A percentile compares a stretch with the other conserved stretches of the same genome.
These are phyloP conservation scores for Apodemus agrarius DNA, from an alignment of 2,797 vertebrate species.

Conservation along the genomic window DNA sequence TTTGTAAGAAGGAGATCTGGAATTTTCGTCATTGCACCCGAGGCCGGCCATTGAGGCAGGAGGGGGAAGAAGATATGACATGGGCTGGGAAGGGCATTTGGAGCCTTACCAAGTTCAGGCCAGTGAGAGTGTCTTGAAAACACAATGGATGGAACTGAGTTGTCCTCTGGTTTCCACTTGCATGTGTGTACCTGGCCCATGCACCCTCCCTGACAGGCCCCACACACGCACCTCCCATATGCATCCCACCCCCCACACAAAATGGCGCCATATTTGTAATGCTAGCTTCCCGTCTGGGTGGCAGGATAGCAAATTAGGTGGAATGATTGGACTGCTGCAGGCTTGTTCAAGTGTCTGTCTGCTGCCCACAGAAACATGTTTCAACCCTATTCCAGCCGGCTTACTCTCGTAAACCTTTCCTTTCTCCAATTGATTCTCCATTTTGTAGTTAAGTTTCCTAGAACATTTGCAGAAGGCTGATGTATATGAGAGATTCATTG, in stretches of 20 bases:
- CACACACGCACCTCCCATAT: not conserved
- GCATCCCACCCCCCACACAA: fast-evolving
- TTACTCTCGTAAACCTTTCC: not conserved
- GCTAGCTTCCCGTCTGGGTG: not conserved
- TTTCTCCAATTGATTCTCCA: not conserved
- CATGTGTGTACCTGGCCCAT: not conserved
- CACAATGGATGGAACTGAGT: not conserved
- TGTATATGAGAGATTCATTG: not conserved
- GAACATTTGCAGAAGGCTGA: not conserved
- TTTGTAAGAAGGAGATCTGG: not conserved
- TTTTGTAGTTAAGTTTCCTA: not conserved
- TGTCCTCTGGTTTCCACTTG: not conserved
- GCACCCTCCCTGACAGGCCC: not conserved
- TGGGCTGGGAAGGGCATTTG: not conserved
- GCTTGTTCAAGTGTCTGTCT: not conserved
- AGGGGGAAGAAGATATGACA: not conserved
- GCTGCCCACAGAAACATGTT: not conserved
- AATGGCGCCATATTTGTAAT: not conserved
- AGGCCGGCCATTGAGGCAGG: not conserved
- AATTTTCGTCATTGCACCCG: not conserved
- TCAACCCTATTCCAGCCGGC: too few relatives aligned
- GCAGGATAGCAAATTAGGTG: not conserved
- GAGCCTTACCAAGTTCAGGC: not conserved
- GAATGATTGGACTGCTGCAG: not conserved
- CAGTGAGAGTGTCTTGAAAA: not conserved